phyloP scores from a whole-genome alignment of 2,113 vertebrate genomes.

The Tragelaphus strepsiceros region DNA sequence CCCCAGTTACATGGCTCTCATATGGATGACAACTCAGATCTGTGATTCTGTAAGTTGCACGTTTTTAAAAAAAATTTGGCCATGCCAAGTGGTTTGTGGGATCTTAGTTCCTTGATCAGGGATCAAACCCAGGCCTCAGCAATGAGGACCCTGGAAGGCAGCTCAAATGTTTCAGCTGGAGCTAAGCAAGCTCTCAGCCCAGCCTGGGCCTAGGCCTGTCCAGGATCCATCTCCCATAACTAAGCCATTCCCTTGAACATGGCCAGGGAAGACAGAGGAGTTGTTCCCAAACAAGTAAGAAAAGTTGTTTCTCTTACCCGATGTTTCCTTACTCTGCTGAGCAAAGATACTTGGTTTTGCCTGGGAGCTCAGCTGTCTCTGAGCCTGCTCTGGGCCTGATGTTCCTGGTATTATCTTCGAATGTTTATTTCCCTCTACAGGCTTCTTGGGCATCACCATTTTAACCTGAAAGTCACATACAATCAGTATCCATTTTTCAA shows the following conservation, averaged over 20 bases:
- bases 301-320: not conserved
- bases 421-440: not conserved
- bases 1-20: not conserved
- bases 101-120: not conserved
- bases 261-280: not conserved
- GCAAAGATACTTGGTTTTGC: rapidly evolving
- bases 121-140: not conserved
- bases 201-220: not conserved
- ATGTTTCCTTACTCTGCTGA: not conserved
- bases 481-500: not conserved
- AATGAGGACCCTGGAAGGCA: not conserved
- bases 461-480: not conserved
- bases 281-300: not conserved
- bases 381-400: not conserved
- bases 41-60: not conserved
- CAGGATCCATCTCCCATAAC: not conserved
- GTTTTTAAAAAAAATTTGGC: not conserved
- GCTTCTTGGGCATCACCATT: not conserved
- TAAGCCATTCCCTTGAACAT: not conserved
- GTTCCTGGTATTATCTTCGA: rapidly evolving
- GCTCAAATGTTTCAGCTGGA: not conserved
- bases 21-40: not conserved
- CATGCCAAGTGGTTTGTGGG: not conserved
- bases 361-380: rapidly evolving
- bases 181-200: not conserved